Conservation (phyloP, 2,888 invertebrate species). For the Acanthosoma haemorrhoidale region DNA sequence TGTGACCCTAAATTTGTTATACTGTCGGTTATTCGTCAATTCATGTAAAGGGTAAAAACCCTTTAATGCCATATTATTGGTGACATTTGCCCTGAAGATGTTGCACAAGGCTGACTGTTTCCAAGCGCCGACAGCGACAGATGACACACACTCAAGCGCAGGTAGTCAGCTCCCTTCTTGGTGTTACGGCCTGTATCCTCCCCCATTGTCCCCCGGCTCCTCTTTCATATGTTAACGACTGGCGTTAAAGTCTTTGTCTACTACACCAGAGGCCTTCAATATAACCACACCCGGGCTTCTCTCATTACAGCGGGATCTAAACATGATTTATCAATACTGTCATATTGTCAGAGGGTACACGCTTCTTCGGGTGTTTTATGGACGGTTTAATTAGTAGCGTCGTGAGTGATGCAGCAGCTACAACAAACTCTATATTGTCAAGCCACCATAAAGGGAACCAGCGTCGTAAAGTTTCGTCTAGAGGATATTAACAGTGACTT, state of each 20-base stretch:
- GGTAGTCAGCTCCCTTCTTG: background rate
- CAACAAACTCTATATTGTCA: too few species aligned
- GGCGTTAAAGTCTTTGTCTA: background rate
- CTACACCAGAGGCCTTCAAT: too few species aligned
- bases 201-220: background rate
- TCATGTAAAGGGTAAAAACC: too few species aligned
- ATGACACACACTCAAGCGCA: background rate
- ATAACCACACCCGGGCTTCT: background rate
- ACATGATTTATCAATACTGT: slow-evolving; percentile 2
- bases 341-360: background rate
- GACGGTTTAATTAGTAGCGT: background rate
- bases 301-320: background rate
- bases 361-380: background rate
- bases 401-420: too few species aligned
- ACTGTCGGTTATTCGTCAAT: too few species aligned
- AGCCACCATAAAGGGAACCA: too few species aligned
- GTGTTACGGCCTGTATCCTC: background rate
- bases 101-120: background rate
- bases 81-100: too few species aligned
- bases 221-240: background rate
- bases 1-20: too few species aligned
- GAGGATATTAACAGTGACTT: too few species aligned
- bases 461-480: too few species aligned
- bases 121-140: background rate
- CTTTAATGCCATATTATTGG: too few species aligned